Conservation (phyloP, 2,113 vertebrate genomes). For the Zapornia atra region DNA sequence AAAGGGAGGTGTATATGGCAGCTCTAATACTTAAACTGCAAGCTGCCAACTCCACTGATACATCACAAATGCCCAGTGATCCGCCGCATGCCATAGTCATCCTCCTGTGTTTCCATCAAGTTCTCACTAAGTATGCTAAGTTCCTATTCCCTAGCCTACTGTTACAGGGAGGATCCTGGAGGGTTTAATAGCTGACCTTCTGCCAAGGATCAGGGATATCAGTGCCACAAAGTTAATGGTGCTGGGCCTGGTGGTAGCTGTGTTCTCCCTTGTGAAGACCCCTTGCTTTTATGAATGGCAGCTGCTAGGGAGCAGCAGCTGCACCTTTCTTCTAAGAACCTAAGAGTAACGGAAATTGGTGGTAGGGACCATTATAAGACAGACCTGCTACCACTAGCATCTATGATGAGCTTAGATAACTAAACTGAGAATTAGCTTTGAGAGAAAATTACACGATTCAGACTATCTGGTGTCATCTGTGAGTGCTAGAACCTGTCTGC, state of each 20-base stretch:
- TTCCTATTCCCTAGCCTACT: neutral
- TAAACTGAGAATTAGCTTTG: neutral
- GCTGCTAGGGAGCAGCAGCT: neutral
- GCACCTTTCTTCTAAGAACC: neutral
- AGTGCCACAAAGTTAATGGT: neutral
- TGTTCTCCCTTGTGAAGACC: neutral
- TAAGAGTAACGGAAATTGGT: neutral
- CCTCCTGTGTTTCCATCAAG: neutral
- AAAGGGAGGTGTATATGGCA: neutral
- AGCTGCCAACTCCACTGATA: conserved; percentile 4
- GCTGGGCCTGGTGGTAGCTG: neutral
- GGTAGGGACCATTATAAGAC: neutral
- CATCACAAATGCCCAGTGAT: neutral
- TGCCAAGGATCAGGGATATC: neutral
- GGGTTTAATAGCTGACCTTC: neutral
- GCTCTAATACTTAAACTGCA: neutral
- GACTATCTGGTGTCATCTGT: neutral
- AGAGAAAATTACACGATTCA: neutral
- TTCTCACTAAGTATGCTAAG: neutral
- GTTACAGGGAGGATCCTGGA: neutral
- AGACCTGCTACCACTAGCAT: neutral
- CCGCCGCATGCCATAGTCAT: neutral
- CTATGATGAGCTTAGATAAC: neutral
- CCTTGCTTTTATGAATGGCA: neutral
- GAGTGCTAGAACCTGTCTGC: neutral